Conservation (phyloP, 2,113 vertebrate genomes). For the Mellivora capensis region DNA sequence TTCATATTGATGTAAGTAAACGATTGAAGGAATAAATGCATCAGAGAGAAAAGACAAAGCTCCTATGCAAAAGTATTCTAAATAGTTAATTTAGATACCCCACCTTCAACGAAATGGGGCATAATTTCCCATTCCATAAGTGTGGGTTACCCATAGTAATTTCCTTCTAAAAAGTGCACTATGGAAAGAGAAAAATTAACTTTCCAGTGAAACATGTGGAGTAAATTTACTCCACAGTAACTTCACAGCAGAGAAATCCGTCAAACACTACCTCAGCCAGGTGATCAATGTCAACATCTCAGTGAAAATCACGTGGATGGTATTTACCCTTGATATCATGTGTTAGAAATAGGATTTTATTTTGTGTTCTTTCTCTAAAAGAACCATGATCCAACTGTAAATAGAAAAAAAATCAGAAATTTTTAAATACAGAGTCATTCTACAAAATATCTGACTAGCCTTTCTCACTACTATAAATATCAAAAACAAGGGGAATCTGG, state of each 20-base stretch:
- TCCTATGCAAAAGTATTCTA: neutral
- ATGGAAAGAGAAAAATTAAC: neutral
- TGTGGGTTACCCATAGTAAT: neutral
- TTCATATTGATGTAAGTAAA: neutral
- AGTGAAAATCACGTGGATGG: neutral
- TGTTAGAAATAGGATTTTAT: neutral
- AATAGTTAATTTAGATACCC: neutral
- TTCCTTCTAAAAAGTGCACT: neutral
- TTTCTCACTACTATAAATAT: neutral
- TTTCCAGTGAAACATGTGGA: neutral
- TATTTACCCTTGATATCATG: neutral
- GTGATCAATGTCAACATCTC: neutral
- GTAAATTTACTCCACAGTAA: neutral
- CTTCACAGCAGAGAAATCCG: neutral
- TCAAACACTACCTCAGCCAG: neutral
- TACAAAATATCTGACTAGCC: neutral
- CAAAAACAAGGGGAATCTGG: neutral
- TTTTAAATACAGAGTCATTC: neutral
- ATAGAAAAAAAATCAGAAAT: neutral
- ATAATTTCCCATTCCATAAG: neutral
- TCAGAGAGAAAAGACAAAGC: neutral
- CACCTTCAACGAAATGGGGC: neutral
- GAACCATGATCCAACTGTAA: neutral
- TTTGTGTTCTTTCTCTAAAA: neutral
- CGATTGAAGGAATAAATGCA: neutral